Evolutionary conservation across 2,113 vertebrate species (phyloP).

Genomic region (Lycaon pictus): DNA sequence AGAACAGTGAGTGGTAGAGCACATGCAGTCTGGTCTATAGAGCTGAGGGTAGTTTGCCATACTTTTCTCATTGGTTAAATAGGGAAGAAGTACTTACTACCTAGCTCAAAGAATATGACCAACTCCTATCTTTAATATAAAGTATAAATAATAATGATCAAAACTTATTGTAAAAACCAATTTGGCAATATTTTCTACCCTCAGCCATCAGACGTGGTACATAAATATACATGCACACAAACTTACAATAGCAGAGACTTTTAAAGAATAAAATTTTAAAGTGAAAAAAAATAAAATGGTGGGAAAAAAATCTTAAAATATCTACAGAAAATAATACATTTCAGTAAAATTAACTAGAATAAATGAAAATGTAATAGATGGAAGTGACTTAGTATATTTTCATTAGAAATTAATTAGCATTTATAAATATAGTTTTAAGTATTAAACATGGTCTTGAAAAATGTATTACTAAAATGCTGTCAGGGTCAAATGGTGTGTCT

Average conservation of each 20-base stretch:
- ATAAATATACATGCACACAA: not conserved
- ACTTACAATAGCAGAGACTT: not conserved
- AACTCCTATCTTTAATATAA: not conserved
- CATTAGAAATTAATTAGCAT: not conserved
- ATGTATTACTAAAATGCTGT: conserved; percentile 1
- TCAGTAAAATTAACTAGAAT: not conserved
- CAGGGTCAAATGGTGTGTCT: not conserved
- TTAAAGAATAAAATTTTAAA: not conserved
- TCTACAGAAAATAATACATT: not conserved
- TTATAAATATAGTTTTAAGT: not conserved
- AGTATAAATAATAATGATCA: not conserved
- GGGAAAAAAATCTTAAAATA: not conserved
- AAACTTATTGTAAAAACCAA: not conserved
- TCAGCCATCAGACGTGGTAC: not conserved
- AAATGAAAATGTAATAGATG: not conserved
- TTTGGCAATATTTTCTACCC: not conserved
- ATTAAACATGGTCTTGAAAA: conserved; percentile 16
- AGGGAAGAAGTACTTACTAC: not conserved
- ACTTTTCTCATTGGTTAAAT: not conserved
- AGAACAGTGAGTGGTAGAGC: not conserved
- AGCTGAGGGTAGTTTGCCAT: not conserved
- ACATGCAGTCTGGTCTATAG: not conserved
- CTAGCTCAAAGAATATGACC: not conserved
- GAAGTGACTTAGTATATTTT: not conserved
- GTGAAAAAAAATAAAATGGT: not conserved